Evolutionary conservation across 2,797 vertebrate species (phyloP), one percentile per base, ranked within the genome.

Genomic region (Enteromius treurensis): DNA sequence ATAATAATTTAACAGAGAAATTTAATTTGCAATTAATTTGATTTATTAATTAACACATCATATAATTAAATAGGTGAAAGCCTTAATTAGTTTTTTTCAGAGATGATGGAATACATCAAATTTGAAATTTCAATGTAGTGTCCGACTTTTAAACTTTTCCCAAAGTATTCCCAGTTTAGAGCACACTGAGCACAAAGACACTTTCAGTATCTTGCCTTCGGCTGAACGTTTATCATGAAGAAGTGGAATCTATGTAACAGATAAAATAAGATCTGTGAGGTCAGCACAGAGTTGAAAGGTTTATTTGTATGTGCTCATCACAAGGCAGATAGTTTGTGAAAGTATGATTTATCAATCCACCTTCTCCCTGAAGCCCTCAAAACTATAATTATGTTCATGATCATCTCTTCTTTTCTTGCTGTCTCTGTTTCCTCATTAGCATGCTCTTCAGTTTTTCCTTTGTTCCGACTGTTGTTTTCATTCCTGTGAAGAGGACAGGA

Each of bases 261-360:
- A 67, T 65, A 9, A 55, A 76, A 82, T 15, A 49, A 40, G 42
- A 40, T 40, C 5, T 74, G 40, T 76, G n/a, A 76, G 80, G 73
- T 77, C 81, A 77, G 34, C 80, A 74, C 58, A 51, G 23, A 64
- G 69, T 81, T 51, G 21, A 81, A 74, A 51, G 69, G 58, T 37
- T 65, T 67, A 37, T 21, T 40, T 67, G 47, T 9, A n/a, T 42
- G 34, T 67, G 29, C 60, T 64, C 60, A 21, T 81, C 70, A 65
- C 14, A 47, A 65, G 77, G 67, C 5, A 55, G 37, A 65, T 64
- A 19, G 42, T 74, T 74, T 74, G 32, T 74, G 14, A 75, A 67
- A 14, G 26, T 64, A 21, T 65, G 3, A 42, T 75, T 62, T 3
- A 64, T 17, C 21, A 4, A 51, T 58, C 51, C 32, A 58, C 21